Evolutionary conservation across 2,797 vertebrate species (phyloP).

Genomic region (Mormyrus hasselquistii): DNA sequence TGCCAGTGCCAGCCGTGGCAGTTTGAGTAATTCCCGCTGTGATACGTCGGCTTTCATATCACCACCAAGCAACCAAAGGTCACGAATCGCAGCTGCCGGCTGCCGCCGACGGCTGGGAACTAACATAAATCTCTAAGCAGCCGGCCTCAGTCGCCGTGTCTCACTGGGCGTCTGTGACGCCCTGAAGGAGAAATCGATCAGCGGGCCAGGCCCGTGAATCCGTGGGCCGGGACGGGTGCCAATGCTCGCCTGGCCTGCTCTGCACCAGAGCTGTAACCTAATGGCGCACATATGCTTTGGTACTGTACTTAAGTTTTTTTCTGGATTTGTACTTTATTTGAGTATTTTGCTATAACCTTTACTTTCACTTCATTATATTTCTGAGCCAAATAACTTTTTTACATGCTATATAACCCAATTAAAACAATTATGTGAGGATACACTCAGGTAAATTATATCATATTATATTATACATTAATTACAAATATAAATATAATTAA

Average conservation of each 20-base stretch:
- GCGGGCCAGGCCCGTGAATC: conserved; percentile 59
- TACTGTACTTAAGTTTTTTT: not conserved
- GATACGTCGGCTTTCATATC: not conserved
- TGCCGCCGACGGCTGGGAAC: conserved; percentile 33
- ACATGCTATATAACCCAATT: not conserved
- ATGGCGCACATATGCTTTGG: not conserved
- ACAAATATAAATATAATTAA: not conserved
- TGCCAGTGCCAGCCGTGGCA: not conserved
- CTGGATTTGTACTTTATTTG: not conserved
- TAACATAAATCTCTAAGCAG: conserved; percentile 59
- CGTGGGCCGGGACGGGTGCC: conserved; percentile 47
- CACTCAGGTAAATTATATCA: not conserved
- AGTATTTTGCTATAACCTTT: not conserved
- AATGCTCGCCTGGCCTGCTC: conserved; percentile 56
- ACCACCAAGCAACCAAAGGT: conserved; percentile 13
- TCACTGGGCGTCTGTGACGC: conserved; percentile 43
- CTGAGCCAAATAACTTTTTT: not conserved
- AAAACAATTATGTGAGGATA: not conserved
- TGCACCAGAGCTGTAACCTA: conserved; percentile 23
- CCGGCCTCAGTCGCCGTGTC: conserved; percentile 45
- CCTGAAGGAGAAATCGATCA: conserved; percentile 39
- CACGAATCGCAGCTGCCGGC: conserved; percentile 19
- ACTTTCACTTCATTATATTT: not conserved
- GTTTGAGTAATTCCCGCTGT: conserved; percentile 1
- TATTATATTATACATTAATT: not conserved